Percentiles rank a stretch among this genome's conserved stretches.
Conservation (phyloP, 2,888 invertebrate genomes). For the Volucella zonaria region DNA sequence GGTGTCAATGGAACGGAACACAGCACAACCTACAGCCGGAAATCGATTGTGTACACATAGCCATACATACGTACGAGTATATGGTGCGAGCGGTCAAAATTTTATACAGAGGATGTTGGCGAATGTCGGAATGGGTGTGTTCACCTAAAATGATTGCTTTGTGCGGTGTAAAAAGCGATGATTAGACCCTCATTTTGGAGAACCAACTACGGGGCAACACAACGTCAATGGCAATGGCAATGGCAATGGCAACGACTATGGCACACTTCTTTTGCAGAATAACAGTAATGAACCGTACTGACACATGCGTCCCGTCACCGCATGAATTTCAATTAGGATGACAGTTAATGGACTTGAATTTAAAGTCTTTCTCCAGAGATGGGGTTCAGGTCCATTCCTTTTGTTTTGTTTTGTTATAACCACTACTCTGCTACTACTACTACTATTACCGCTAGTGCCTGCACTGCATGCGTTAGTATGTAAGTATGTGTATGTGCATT, state of each 20-base stretch:
- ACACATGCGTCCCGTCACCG: slow-evolving; percentile 56
- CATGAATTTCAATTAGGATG: slow-evolving; percentile 66
- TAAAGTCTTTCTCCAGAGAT: slow-evolving; percentile 30
- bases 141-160: slow-evolving; percentile 59
- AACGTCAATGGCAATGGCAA: not conserved
- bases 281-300: slow-evolving; percentile 26
- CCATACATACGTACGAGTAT: not conserved
- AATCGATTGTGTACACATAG: slow-evolving; percentile 64
- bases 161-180: slow-evolving; percentile 42
- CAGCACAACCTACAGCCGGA: slow-evolving; percentile 39
- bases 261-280: slow-evolving; percentile 54
- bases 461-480: not conserved
- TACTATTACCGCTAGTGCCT: not conserved
- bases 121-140: slow-evolving; percentile 31
- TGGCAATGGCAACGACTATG: not conserved
- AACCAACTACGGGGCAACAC: not conserved
- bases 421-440: no score
- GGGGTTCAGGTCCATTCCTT: slow-evolving; percentile 26
- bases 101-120: slow-evolving; percentile 12
- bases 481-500: no score
- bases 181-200: slow-evolving; percentile 55
- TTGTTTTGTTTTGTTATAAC: slow-evolving; percentile 34
- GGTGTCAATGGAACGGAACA: slow-evolving; percentile 61
- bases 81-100: slow-evolving; percentile 16
- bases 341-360: slow-evolving; percentile 54